Conservation (phyloP, 2,888 invertebrate species). For the Phasia obesa region DNA sequence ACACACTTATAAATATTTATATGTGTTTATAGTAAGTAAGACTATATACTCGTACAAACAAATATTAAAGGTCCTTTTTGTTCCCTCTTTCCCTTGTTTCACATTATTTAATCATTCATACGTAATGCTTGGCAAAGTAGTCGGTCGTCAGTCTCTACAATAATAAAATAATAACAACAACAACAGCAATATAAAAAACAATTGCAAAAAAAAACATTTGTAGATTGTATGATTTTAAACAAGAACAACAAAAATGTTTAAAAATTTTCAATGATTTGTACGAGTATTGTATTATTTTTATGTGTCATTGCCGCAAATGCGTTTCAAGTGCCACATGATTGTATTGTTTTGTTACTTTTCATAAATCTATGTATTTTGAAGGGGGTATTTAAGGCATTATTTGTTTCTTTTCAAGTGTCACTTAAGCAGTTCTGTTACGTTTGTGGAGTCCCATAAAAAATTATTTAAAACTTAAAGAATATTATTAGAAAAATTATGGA, state of each 20-base stretch:
- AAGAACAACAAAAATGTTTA: conserved; percentile 50
- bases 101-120: conserved; percentile 6
- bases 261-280: conserved; percentile 63
- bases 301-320: conserved; percentile 74
- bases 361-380: conserved; percentile 49
- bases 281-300: conserved; percentile 62
- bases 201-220: conserved; percentile 20
- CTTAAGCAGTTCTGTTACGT: conserved; percentile 49
- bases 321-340: conserved; percentile 68
- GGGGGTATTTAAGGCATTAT: conserved; percentile 72
- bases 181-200: background rate
- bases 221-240: conserved; percentile 59
- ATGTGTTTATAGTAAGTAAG: background rate
- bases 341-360: conserved; percentile 51
- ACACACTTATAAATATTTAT: background rate
- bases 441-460: conserved; percentile 34
- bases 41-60: background rate
- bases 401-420: conserved; percentile 73
- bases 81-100: conserved; percentile 14
- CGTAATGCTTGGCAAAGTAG: conserved; percentile 23
- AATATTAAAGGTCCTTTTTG: conserved; percentile 45
- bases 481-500: background rate
- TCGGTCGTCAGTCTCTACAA: conserved; percentile 30
- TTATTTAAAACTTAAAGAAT: conserved; percentile 2
- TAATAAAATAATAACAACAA: background rate